These are phyloP conservation scores for Rutpela maculata DNA, from an alignment of 2,888 invertebrate genomes.

Conservation along the genomic window DNA sequence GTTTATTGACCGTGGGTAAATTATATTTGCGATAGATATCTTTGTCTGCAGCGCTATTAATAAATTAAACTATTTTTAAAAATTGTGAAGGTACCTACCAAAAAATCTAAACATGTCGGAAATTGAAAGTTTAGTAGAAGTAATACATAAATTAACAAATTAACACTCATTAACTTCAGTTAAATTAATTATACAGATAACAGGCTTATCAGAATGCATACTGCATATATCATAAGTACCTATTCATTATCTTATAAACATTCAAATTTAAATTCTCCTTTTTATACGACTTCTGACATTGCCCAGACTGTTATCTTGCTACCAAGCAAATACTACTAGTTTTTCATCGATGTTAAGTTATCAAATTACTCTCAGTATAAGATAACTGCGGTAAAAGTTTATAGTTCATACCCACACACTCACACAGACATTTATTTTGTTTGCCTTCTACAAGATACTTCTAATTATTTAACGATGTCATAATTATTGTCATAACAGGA, in stretches of 20 bases:
- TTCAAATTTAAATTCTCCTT: not conserved
- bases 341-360: constrained; percentile 24
- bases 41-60: too few species aligned
- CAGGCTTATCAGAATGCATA: not conserved
- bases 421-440: not conserved
- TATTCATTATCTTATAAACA: not conserved
- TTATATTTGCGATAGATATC: too few species aligned
- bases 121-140: too few species aligned
- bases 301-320: constrained; percentile 7
- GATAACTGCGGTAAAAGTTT: constrained; percentile 43
- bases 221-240: not conserved
- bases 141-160: not conserved
- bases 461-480: not conserved
- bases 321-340: constrained; percentile 7
- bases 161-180: not conserved
- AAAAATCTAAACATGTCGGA: too few species aligned
- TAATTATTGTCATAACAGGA: too few species aligned
- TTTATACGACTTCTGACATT: not conserved
- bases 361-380: constrained; percentile 46
- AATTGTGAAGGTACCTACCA: too few species aligned
- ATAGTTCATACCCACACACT: not conserved
- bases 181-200: not conserved
- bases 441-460: not conserved
- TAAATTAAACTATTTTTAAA: too few species aligned
- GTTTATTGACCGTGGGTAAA: too few species aligned